These are phyloP conservation scores for Tethya wilhelma DNA, from an alignment of 37 sponge, comb jelly and placozoan species.

Conservation along the genomic window DNA sequence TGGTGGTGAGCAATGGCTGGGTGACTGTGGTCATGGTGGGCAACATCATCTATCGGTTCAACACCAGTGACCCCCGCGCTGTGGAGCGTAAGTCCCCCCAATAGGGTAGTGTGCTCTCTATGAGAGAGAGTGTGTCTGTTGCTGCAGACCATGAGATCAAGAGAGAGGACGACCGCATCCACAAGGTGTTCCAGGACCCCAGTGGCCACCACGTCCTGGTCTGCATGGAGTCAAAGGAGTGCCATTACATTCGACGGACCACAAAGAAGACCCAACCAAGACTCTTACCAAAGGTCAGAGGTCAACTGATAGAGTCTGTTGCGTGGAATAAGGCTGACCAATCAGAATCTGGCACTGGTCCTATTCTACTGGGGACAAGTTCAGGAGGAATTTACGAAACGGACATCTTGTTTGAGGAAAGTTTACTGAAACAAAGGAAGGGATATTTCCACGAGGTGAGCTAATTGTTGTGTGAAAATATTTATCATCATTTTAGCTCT, in stretches of 20 bases:
- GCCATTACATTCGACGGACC: slow-evolving; percentile 65
- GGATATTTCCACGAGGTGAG: slow-evolving; percentile 28
- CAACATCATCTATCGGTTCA: slow-evolving; percentile 52
- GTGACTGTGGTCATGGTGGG: slow-evolving; percentile 32
- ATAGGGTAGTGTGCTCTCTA: too few relatives aligned
- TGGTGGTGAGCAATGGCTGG: slow-evolving; percentile 33
- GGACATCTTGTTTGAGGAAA: slow-evolving; percentile 44
- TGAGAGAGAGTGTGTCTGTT: too few relatives aligned
- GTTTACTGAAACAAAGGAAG: slow-evolving; percentile 23
- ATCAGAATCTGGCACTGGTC: slow-evolving; percentile 78
- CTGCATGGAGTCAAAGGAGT: slow-evolving; percentile 74
- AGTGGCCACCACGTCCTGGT: slow-evolving; percentile 82
- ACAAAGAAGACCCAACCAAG: slow-evolving; percentile 46
- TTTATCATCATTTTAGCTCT: not conserved
- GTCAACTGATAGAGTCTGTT: slow-evolving; percentile 77
- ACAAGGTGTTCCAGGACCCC: slow-evolving; percentile 93
- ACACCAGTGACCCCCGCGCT: not conserved
- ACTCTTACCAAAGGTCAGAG: slow-evolving; percentile 44
- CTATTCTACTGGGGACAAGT: slow-evolving; percentile 88
- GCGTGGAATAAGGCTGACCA: slow-evolving; percentile 86
- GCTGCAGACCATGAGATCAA: slow-evolving; percentile 34
- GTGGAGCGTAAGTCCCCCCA: slow-evolving; percentile 54
- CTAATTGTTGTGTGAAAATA: not conserved
- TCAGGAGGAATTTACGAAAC: slow-evolving; percentile 36
- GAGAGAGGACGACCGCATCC: slow-evolving; percentile 79